Evolutionary conservation across 2,888 invertebrate genomes (phyloP).

Genomic region (Teleiodes luculella): DNA sequence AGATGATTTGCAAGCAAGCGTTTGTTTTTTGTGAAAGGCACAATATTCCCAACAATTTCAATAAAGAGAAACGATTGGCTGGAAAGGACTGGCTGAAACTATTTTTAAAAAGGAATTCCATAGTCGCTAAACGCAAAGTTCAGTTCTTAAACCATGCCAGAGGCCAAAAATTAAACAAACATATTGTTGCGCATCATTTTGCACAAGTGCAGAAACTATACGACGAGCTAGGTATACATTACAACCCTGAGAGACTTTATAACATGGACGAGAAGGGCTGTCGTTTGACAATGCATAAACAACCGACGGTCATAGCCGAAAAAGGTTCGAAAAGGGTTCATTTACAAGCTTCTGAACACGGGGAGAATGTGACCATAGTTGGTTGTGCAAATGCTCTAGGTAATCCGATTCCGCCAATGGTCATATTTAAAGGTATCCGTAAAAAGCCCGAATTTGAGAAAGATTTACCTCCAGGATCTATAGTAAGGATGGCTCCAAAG

Average conservation of each 20-base stretch:
- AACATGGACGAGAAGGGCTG: conserved; percentile 19
- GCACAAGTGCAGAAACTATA: too few species aligned
- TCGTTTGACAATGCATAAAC: conserved; percentile 16
- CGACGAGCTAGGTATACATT: conserved; percentile 8
- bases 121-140: conserved; percentile 4
- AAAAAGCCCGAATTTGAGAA: conserved; percentile 14
- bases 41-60: too few species aligned
- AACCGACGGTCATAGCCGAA: conserved; percentile 14
- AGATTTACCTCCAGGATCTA: conserved; percentile 21
- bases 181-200: conserved; percentile 16
- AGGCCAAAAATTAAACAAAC: conserved; percentile 13
- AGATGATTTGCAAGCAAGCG: too few species aligned
- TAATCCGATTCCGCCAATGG: conserved; percentile 14
- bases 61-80: too few species aligned
- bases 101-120: conserved; percentile 10
- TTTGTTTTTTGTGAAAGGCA: too few species aligned
- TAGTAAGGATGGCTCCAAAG: conserved; percentile 23
- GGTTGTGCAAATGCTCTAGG: conserved; percentile 15
- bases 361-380: conserved; percentile 15
- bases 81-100: conserved; percentile 8
- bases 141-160: conserved; percentile 15
- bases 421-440: conserved; percentile 15
- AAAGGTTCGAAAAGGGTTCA: too few species aligned
- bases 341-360: conserved; percentile 9
- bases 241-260: conserved; percentile 11